These are phyloP conservation scores for Tadarida brasiliensis DNA, from an alignment of 2,797 vertebrate genomes.

Conservation along the genomic window DNA sequence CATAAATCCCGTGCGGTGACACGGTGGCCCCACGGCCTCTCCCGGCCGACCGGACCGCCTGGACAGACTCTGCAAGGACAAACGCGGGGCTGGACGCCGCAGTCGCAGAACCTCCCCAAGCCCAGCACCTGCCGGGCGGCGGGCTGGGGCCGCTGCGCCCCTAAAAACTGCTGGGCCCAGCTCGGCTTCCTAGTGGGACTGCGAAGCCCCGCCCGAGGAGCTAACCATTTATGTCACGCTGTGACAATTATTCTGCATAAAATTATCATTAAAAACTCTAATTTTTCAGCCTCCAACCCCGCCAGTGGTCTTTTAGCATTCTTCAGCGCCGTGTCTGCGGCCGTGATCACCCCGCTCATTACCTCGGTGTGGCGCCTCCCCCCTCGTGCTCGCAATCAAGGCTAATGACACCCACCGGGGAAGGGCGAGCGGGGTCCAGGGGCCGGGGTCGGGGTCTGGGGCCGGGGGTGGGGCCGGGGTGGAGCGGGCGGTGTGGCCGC, in stretches of 20 bases:
- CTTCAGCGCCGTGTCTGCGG: constrained; percentile 26
- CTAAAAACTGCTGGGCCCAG: neutral
- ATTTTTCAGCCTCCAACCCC: constrained; percentile 80
- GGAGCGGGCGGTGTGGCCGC: neutral
- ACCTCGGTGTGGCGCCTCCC: constrained; percentile 74
- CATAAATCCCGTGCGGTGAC: rapidly evolving
- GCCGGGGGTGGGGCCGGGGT: too few species aligned
- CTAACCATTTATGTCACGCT: constrained; percentile 81
- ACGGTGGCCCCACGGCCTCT: rapidly evolving
- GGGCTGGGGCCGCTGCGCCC: neutral
- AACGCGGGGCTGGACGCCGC: neutral
- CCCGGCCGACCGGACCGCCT: rapidly evolving
- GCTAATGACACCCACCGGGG: constrained; percentile 66
- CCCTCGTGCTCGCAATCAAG: constrained; percentile 77
- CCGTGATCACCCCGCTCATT: constrained; percentile 77
- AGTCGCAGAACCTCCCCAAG: too few species aligned
- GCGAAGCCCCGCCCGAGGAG: constrained; percentile 71
- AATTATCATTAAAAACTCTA: constrained; percentile 85
- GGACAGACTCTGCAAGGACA: neutral
- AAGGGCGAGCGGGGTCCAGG: neutral
- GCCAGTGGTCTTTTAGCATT: constrained; percentile 82
- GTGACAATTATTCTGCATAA: constrained; percentile 85
- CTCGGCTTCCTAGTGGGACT: neutral
- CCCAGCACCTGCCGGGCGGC: neutral
- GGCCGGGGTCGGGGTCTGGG: neutral